Base-by-base conservation (phyloP, 2,797 vertebrate species). In the Characodon lateralis region DNA sequence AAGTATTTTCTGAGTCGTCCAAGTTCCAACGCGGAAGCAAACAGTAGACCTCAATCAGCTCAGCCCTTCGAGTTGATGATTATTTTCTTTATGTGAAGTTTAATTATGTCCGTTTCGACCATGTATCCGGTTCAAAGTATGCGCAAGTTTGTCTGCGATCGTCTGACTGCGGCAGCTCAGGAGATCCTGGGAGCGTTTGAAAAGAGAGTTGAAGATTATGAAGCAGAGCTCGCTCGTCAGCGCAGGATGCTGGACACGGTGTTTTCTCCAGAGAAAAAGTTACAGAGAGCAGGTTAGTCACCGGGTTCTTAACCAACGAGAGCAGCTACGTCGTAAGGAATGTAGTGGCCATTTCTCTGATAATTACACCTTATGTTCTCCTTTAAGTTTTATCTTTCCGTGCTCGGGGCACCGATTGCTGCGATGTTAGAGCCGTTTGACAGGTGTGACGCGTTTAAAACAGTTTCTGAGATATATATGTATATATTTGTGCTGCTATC, bases 131-230 rank as follows among this genome's bases (percentile, higher is more conserved):
- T 84, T 0, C 85, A 83, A 3, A 79, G 70, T 22, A 85, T 90
- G 85, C 84, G 91, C 12, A 78, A 77, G 65, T 91, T 93, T 26
- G 86, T 93, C 22, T 91, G 87, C 24, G 89, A 92, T 7, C 82
- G 92, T 5, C 78, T 93, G 0, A 91, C 89, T 1, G 84, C 78
- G 0, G 92, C 89, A 5, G 90, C 92, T 8, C 89, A 90, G 1
- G 90, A 93, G 51, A 92, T 93, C 59, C 13, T 92, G 26, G 89
- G 86, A 71, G 83, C 77, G 0, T 91, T 92, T 82, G 92, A 91
- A 3, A 88, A 50, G 66, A 87, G 78, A 41, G 46, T 81, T 0
- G 79, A 78, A 2, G 81, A 78, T 5, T 90, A 90, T 43, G 87
- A 93, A 66, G 18, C 70, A 7, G 91, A 93, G 48, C 71, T 90